Base-by-base conservation (phyloP, 2,797 vertebrate genomes). In the Aeoliscus strigatus region DNA sequence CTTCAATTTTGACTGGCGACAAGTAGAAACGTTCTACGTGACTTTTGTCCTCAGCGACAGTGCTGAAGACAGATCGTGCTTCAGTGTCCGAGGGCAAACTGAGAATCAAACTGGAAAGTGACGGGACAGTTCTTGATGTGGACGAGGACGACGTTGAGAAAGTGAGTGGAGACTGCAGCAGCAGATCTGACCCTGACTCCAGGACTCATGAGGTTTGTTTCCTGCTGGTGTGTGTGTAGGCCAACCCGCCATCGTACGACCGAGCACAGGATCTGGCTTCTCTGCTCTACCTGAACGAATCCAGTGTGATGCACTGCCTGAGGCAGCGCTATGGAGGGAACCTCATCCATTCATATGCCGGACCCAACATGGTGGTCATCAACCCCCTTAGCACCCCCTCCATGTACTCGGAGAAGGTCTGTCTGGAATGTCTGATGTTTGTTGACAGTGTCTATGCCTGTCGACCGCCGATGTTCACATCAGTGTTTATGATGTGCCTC, bases 381-480 rank as follows among this genome's bases (percentile, higher is more conserved):
- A 97, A 97, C 88, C 94, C 96, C 14, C 85, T 94, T 60, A 94
- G 92, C 41, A 86, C 91, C 29, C 94, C 94, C 0, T 93, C 94
- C 6, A 90, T 97, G 89, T 99, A 99, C 86, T 98, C 96, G 0
- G 94, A 99, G 79, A 98, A 98, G 95, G 96, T 98, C 65, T 43
- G 65, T 50, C 25, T 30, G 44, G 30, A 44, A n/a, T 11, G 4
- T 13, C 3, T 28, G n/a, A 25, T 6, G 3, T 6, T 8, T 21
- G 18, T 21, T 21, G 6, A 21, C 6, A 21, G 18, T n/a, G n/a
- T n/a, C n/a, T n/a, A n/a, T n/a, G n/a, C n/a, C n/a, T n/a, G n/a
- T n/a, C n/a, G n/a, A n/a, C n/a, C n/a, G n/a, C n/a, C n/a, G n/a
- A n/a, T n/a, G n/a, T n/a, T n/a, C n/a, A n/a, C n/a, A n/a, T n/a